phyloP scores from a whole-genome alignment of 2,797 vertebrate genomes.

The Sternarchorhynchus goeldii region DNA sequence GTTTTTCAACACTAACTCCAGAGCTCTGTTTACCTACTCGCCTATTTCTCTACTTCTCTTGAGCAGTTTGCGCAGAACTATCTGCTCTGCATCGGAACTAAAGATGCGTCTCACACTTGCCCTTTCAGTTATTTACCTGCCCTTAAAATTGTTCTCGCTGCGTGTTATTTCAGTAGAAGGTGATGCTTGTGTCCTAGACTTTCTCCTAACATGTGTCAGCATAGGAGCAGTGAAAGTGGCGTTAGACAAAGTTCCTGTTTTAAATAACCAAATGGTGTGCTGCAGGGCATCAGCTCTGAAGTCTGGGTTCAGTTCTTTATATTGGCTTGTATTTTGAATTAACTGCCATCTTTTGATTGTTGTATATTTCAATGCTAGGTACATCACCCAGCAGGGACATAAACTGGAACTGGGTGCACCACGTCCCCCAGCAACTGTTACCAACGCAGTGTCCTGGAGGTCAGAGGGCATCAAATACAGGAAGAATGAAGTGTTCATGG shows the following conservation, averaged over 20 bases:
- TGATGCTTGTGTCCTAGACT: not conserved
- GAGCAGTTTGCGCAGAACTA: conserved; percentile 11
- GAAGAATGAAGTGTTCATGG: conserved; percentile 86
- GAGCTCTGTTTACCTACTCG: conserved; percentile 43
- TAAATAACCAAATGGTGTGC: not conserved
- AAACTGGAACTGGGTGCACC: conserved; percentile 80
- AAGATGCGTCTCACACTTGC: not conserved
- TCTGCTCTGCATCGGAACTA: conserved; percentile 13
- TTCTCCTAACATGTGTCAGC: not conserved
- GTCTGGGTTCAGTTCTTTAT: too few relatives aligned
- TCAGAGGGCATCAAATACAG: conserved; percentile 84
- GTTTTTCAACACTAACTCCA: conserved; percentile 24
- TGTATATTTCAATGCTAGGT: conserved; percentile 63
- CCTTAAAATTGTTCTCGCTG: not conserved
- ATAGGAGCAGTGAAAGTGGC: not conserved
- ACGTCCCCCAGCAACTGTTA: conserved; percentile 81
- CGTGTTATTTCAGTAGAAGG: too few relatives aligned
- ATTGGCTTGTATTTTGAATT: not conserved
- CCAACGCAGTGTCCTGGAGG: conserved; percentile 83
- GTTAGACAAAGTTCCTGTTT: not conserved
- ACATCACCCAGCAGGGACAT: conserved; percentile 83
- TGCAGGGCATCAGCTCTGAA: too few relatives aligned
- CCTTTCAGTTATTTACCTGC: conserved; percentile 1
- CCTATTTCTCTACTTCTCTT: not conserved
- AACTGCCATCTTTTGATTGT: conserved; percentile 7